Conservation (phyloP, 2,888 invertebrate genomes). For the Encarsia formosa region DNA sequence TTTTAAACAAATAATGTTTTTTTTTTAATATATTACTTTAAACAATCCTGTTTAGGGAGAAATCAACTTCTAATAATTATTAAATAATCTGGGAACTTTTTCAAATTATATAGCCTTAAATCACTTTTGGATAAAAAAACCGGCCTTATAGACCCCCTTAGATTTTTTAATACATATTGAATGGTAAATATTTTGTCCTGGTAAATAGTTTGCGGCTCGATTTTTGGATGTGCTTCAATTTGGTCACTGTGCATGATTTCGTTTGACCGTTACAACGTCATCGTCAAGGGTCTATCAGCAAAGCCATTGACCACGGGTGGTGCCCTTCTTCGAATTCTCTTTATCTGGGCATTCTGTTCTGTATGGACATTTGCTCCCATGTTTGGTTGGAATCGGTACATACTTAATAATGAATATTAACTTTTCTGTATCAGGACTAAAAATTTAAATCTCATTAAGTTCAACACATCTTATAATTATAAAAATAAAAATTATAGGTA, state of each 20-base stretch:
- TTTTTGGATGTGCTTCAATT: constrained; percentile 86
- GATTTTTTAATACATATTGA: no score
- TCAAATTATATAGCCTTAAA: no score
- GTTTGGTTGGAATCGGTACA: constrained; percentile 79
- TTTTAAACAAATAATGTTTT: no score
- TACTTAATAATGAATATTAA: neutral
- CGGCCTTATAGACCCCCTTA: no score
- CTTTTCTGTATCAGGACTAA: neutral
- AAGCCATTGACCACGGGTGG: constrained; percentile 79
- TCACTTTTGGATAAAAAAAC: no score
- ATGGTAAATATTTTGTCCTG: no score
- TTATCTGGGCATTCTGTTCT: constrained; percentile 74
- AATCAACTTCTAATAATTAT: no score
- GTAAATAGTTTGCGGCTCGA: constrained; percentile 81
- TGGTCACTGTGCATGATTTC: constrained; percentile 93
- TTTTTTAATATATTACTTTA: no score
- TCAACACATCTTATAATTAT: no score
- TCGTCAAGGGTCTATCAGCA: constrained; percentile 83
- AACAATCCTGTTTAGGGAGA: no score
- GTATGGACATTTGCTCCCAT: constrained; percentile 80
- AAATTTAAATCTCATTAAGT: no score
- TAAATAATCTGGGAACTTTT: no score
- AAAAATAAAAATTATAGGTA: constrained; percentile 58
- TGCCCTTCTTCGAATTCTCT: constrained; percentile 71
- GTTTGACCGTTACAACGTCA: constrained; percentile 89